Percentiles rank a stretch among this genome's conserved stretches.
These are phyloP conservation scores for Apocheima hispidaria DNA, from an alignment of 2,888 invertebrate genomes.

Conservation along the genomic window DNA sequence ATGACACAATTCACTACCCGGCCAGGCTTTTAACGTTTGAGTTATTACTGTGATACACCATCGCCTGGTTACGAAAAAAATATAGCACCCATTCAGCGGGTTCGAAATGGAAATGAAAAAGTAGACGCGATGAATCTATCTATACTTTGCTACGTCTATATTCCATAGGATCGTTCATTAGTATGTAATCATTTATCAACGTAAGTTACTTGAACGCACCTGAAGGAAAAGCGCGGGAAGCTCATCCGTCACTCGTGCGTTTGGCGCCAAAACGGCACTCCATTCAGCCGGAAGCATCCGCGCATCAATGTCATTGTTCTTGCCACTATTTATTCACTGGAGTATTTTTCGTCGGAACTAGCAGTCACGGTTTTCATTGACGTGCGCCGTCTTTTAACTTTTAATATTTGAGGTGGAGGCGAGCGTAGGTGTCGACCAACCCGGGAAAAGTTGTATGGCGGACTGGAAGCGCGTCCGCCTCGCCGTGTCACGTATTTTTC, in stretches of 20 bases:
- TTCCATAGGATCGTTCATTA: conserved; percentile 55
- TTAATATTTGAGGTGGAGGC: conserved; percentile 50
- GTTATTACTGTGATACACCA: conserved; percentile 47
- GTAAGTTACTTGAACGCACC: conserved; percentile 78
- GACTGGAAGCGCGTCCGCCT: conserved; percentile 67
- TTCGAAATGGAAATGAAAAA: conserved; percentile 20
- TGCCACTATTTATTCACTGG: conserved; percentile 38
- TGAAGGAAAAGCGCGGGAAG: conserved; percentile 77
- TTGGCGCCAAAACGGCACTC: conserved; percentile 73
- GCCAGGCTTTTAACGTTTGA: conserved; percentile 54
- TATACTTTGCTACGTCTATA: conserved; percentile 44
- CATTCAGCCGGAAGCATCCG: conserved; percentile 66
- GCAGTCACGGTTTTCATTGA: conserved; percentile 28
- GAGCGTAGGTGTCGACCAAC: conserved; percentile 76
- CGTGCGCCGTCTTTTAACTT: conserved; percentile 37
- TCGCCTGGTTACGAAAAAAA: conserved; percentile 45
- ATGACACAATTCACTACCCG: conserved; percentile 63
- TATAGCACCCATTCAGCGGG: conserved; percentile 26
- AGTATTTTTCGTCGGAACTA: conserved; percentile 23
- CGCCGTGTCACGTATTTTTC: conserved; percentile 72
- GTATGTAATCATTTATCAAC: conserved; percentile 58
- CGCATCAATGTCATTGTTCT: conserved; percentile 68
- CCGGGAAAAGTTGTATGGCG: conserved; percentile 76
- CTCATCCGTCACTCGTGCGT: conserved; percentile 77
- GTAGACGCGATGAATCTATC: conserved; percentile 22